Evolutionary conservation across 2,797 vertebrate species (phyloP).

Genomic region (Naso thynnoides): DNA sequence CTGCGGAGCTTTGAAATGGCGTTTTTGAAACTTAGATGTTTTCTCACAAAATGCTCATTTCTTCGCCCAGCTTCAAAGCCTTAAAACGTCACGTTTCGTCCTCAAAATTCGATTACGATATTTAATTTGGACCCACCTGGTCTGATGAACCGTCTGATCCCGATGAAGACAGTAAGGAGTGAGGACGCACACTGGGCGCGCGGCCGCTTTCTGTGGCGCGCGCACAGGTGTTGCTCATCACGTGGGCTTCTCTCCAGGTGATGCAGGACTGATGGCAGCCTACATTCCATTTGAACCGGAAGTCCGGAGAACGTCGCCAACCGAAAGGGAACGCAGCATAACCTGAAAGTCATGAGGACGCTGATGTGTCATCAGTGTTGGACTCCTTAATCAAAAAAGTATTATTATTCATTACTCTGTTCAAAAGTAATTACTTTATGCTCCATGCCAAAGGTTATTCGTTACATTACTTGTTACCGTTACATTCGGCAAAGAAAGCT

Average conservation of each 20-base stretch:
- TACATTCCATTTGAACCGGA: not conserved
- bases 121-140: conserved; percentile 28
- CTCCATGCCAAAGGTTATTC: too few species aligned
- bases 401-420: too few species aligned
- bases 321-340: too few species aligned
- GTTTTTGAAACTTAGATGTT: not conserved
- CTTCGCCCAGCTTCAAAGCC: not conserved
- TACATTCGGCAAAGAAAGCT: too few species aligned
- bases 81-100: not conserved
- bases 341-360: too few species aligned
- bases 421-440: too few species aligned
- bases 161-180: not conserved
- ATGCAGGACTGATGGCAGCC: not conserved
- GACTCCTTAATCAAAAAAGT: not conserved
- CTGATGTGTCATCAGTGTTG: too few species aligned
- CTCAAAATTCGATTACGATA: accelerated
- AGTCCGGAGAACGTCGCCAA: too few species aligned
- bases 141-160: not conserved
- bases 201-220: not conserved
- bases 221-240: conserved; percentile 46
- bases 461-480: too few species aligned
- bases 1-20: not conserved
- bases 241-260: not conserved
- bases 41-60: not conserved
- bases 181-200: conserved; percentile 5